Evolutionary conservation across 2,888 invertebrate species (phyloP).

Genomic region (Pemphredon lugubris): DNA sequence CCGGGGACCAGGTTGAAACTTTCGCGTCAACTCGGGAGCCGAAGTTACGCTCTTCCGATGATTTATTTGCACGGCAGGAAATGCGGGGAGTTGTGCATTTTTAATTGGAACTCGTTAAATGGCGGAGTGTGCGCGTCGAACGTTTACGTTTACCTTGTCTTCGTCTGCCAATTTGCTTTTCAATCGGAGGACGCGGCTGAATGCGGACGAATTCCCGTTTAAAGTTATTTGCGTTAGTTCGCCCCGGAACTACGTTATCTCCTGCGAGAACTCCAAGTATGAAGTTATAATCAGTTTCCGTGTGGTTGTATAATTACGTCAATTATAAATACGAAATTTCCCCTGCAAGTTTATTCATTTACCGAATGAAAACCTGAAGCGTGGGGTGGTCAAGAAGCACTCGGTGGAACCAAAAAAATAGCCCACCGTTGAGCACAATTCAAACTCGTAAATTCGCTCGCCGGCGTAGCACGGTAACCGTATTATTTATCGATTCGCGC

Average conservation of each 20-base stretch:
- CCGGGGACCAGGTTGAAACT: slow-evolving; percentile 26
- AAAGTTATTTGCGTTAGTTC: background rate
- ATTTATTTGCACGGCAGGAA: slow-evolving; percentile 19
- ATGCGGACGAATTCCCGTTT: slow-evolving; percentile 11
- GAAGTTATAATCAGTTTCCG: no score
- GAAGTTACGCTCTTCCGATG: slow-evolving; percentile 25
- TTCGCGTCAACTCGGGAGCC: slow-evolving; percentile 31
- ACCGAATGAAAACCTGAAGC: no score
- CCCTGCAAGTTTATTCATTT: no score
- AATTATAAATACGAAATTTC: no score
- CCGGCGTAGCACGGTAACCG: no score
- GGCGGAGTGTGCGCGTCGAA: slow-evolving; percentile 2
- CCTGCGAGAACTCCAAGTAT: no score
- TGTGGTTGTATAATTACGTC: no score
- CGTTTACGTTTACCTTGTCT: slow-evolving; percentile 23
- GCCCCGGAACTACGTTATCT: background rate
- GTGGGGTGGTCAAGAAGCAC: no score
- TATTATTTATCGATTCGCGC: no score
- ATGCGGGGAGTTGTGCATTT: slow-evolving; percentile 30
- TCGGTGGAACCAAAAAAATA: no score
- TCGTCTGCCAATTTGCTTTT: slow-evolving; percentile 15
- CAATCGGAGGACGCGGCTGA: background rate
- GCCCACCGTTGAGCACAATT: no score
- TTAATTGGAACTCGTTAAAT: slow-evolving; percentile 21
- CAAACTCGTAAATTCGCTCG: no score